Evolutionary conservation across 2,113 vertebrate species (phyloP).

Genomic region (Mobula hypostoma): DNA sequence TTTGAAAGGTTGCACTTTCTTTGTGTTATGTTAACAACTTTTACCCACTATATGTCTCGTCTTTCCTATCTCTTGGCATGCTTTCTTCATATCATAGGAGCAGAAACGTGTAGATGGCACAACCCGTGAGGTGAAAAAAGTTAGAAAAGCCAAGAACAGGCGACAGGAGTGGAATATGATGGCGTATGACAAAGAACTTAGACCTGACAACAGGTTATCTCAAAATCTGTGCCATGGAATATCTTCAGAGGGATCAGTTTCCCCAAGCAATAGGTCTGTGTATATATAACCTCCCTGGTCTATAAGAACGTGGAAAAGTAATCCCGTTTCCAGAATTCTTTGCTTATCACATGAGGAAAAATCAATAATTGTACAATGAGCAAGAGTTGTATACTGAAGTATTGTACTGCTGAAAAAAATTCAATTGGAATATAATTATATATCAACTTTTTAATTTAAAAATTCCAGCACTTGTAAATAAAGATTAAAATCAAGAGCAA

Average conservation of each 20-base stretch:
- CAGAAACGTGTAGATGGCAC: constrained; percentile 92
- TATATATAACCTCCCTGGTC: neutral
- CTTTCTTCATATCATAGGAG: constrained; percentile 69
- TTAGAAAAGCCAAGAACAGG: constrained; percentile 95
- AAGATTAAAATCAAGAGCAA: neutral
- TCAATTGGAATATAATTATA: neutral
- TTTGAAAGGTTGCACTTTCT: constrained; percentile 7
- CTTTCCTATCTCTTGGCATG: constrained; percentile 55
- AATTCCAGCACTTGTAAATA: neutral
- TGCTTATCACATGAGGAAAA: neutral
- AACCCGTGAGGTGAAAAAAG: constrained; percentile 96
- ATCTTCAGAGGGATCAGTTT: constrained; percentile 90
- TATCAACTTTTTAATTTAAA: neutral
- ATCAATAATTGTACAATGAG: neutral
- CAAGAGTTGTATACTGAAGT: neutral
- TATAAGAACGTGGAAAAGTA: neutral
- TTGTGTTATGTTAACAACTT: constrained; percentile 41
- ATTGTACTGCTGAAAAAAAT: neutral
- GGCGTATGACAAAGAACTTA: constrained; percentile 98
- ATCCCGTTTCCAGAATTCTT: constrained; percentile 24
- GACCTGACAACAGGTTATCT: constrained; percentile 88
- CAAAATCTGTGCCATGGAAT: constrained; percentile 83
- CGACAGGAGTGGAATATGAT: constrained; percentile 99
- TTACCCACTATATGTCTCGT: constrained; percentile 59
- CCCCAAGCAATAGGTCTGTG: constrained; percentile 89